Conservation (phyloP, 2,113 vertebrate genomes). For the Ornithorhynchus anatinus region DNA sequence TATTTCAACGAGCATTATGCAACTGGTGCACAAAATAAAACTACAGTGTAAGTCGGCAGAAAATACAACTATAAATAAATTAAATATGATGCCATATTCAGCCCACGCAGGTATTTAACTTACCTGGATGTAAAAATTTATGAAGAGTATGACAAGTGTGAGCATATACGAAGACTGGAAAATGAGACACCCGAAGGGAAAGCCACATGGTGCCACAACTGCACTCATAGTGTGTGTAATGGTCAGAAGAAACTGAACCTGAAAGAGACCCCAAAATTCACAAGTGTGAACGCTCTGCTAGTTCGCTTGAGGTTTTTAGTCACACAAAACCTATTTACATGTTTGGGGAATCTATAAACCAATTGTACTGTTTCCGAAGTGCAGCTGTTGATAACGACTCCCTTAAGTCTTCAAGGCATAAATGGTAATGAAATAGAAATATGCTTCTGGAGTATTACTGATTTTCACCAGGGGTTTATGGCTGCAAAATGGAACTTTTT, state of each 20-base stretch:
- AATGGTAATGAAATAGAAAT: no score
- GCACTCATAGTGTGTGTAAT: conserved; percentile 85
- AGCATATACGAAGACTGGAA: conserved; percentile 89
- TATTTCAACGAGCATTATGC: no score
- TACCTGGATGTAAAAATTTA: conserved; percentile 89
- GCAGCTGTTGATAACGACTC: no score
- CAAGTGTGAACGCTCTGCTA: rapidly evolving
- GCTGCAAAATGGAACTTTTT: no score
- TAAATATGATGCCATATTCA: no score
- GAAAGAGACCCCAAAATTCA: background rate
- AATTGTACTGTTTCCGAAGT: no score
- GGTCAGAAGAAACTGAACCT: conserved; percentile 87
- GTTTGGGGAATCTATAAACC: background rate
- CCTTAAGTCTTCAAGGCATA: no score
- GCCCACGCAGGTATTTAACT: background rate
- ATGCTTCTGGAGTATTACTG: no score
- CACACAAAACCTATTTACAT: rapidly evolving
- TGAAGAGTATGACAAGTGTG: conserved; percentile 82
- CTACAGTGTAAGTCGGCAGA: no score
- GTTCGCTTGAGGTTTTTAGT: background rate
- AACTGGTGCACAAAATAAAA: no score
- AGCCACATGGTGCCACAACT: conserved; percentile 81
- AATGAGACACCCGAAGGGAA: conserved; percentile 83
- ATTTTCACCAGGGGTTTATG: no score
- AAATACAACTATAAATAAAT: no score